Base-by-base conservation (phyloP, 1,140 invertebrate genomes). In the Amyelois transitella region DNA sequence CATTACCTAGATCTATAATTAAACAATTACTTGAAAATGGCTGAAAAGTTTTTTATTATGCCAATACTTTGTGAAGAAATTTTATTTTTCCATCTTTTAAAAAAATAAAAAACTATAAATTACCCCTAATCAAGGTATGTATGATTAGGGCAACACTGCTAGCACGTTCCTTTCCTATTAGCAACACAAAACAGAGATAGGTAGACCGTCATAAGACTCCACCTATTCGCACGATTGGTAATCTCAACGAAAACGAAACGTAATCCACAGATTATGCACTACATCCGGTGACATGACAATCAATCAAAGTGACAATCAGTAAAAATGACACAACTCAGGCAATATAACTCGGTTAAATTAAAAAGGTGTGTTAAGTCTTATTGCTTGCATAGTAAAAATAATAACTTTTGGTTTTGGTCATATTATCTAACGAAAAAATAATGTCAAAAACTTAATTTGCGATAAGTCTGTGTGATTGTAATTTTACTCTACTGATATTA, bases 291-390 rank as follows among this genome's bases (percentile, higher is more conserved):
- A 10, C 4, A 38, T 38, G 32, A 38, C 32, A 38, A n/a, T n/a
- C n/a, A n/a, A n/a, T n/a, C n/a, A n/a, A n/a, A 38, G n/a, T 38
- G 32, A 38, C 14, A 18, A 22, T 54, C 55, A 61, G 32, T 38
- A 38, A 38, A 38, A 38, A 14, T 38, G 32, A 38, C 32, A 38
- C 32, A 62, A 57, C 60, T n/a, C n/a, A n/a, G n/a, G 53, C 49
- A 65, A 55, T 64, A 64, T 69, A 64, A 66, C 63, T 64, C 67
- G 67, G 66, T 63, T 55, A 66, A 66, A 44, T 58, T 60, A 28
- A 18, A 48, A n/a, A 18, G 52, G 20, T 18, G 18, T 6, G 6
- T 12, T 18, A 18, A 20, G 6, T 53, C 1, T n/a, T 17, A 6
- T n/a, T 12, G 43, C 17, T 47, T 53, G n/a, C 1, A 5, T 14